phyloP scores from a whole-genome alignment of 2,797 vertebrate genomes.

The Phalanger gymnotis region DNA sequence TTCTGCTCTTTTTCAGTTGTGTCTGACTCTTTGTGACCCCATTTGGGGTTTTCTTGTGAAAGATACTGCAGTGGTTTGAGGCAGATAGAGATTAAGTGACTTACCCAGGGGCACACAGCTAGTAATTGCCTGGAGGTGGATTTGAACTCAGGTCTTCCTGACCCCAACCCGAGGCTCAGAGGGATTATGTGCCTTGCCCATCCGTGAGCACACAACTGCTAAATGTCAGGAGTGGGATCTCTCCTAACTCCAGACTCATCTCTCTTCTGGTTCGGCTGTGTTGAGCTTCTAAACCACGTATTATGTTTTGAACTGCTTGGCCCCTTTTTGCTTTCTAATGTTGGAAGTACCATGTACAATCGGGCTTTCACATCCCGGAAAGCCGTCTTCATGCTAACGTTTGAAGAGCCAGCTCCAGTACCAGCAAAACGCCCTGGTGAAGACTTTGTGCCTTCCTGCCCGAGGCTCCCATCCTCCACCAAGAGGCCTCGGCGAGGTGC shows the following conservation, averaged over 20 bases:
- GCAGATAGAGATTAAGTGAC: too few relatives aligned
- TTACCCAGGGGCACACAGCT: background rate
- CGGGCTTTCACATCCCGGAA: background rate
- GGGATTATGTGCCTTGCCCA: background rate
- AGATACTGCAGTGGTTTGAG: background rate
- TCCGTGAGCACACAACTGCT: background rate
- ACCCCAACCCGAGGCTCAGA: background rate
- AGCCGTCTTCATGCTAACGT: background rate
- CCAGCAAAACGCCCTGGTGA: background rate
- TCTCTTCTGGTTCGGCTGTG: background rate
- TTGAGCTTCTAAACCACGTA: background rate
- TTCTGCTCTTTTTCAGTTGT: too few relatives aligned
- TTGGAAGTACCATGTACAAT: background rate
- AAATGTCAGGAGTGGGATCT: background rate
- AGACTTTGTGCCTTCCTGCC: background rate
- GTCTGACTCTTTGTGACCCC: background rate
- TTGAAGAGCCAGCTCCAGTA: background rate
- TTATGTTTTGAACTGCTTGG: background rate
- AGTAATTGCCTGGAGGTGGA: background rate
- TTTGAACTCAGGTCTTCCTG: background rate
- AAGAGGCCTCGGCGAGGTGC: background rate
- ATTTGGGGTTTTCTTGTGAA: background rate
- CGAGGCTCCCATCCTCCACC: background rate
- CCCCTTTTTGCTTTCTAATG: background rate
- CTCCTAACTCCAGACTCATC: background rate